These are phyloP conservation scores for Tretioscincus oriximinensis DNA, from an alignment of 2,113 vertebrate genomes.

Conservation along the genomic window DNA sequence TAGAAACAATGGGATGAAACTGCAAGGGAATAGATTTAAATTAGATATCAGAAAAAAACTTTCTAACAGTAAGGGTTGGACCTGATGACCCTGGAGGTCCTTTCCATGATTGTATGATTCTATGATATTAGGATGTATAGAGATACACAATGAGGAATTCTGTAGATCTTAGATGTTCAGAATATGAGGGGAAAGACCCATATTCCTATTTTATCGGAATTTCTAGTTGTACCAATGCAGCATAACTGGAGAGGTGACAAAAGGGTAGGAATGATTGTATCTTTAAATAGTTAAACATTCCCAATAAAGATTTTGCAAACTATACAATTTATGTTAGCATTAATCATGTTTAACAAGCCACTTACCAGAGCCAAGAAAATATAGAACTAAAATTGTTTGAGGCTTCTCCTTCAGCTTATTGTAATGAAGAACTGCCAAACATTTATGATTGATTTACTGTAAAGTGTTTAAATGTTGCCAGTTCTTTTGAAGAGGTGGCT, in stretches of 20 bases:
- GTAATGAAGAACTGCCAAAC: slow-evolving; percentile 53
- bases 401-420: slow-evolving; percentile 62
- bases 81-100: too few relatives aligned
- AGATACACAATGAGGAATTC: neutral
- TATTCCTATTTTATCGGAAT: too few relatives aligned
- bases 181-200: neutral
- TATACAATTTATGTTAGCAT: slow-evolving; percentile 54
- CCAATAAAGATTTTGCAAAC: slow-evolving; percentile 57
- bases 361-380: slow-evolving; percentile 61
- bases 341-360: slow-evolving; percentile 64
- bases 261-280: neutral
- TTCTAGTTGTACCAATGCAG: neutral
- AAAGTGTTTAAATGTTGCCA: slow-evolving; percentile 45
- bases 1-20: too few relatives aligned
- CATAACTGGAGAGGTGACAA: neutral
- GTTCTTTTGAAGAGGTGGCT: slow-evolving; percentile 24
- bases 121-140: too few relatives aligned
- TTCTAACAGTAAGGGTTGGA: too few relatives aligned
- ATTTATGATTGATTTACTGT: slow-evolving; percentile 65
- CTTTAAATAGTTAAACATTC: slow-evolving; percentile 43
- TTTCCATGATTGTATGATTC: too few relatives aligned
- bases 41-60: too few relatives aligned
- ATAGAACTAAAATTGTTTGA: slow-evolving; percentile 60
- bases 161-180: neutral
- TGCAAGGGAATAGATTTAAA: too few relatives aligned